Conservation (phyloP, 2,888 invertebrate species). For the Bombyx huttoni region DNA sequence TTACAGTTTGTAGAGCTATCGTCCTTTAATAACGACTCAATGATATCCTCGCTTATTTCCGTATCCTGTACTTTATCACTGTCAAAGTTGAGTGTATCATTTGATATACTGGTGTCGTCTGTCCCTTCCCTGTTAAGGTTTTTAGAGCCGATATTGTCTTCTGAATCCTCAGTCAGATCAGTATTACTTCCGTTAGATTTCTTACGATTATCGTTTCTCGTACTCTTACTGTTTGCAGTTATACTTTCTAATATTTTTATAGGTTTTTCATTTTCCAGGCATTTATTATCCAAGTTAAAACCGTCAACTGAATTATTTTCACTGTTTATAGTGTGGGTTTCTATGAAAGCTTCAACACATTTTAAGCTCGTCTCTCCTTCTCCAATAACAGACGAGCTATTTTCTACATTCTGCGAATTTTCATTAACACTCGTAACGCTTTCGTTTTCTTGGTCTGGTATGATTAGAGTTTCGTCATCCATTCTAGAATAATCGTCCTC, state of each 20-base stretch:
- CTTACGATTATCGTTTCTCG: background rate
- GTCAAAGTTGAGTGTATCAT: constrained; percentile 3
- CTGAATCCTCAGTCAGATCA: background rate
- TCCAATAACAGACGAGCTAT: background rate
- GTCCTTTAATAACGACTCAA: constrained; percentile 42
- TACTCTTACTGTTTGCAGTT: background rate
- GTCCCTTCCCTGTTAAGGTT: background rate
- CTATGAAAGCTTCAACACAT: background rate
- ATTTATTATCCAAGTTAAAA: too few species aligned
- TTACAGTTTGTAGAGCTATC: constrained; percentile 13
- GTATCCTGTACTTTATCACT: constrained; percentile 27
- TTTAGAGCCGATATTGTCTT: constrained; percentile 2
- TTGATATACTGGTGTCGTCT: background rate
- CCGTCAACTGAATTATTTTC: background rate
- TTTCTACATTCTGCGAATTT: background rate
- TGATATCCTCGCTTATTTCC: constrained; percentile 49
- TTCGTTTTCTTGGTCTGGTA: background rate
- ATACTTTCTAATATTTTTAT: too few species aligned
- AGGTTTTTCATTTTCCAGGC: too few species aligned
- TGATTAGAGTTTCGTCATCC: background rate
- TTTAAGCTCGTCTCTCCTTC: background rate
- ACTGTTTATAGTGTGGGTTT: background rate
- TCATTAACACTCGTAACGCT: background rate
- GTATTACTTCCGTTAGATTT: constrained; percentile 1
- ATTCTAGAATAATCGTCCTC: constrained; percentile 4